Conservation (phyloP, 2,113 vertebrate species). For the Anoura caudifer region DNA sequence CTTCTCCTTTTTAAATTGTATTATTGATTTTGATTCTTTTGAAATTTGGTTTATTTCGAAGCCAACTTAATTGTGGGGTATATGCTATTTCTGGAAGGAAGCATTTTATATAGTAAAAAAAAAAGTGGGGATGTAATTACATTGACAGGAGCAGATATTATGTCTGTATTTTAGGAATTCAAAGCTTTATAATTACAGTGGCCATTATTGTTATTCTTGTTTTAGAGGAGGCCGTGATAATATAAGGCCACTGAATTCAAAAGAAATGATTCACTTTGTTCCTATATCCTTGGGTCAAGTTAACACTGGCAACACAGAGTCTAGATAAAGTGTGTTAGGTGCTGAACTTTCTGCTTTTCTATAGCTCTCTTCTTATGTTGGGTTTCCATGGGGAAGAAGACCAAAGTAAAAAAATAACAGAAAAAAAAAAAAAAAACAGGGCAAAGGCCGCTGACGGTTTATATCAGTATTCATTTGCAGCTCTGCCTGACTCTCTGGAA, state of each 20-base stretch:
- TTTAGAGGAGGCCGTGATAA: background rate
- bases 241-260: background rate
- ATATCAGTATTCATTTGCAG: background rate
- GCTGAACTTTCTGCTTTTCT: background rate
- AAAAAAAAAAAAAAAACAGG: background rate
- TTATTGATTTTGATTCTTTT: conserved; percentile 49
- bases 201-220: background rate
- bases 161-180: background rate
- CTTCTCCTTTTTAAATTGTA: conserved; percentile 44
- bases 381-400: background rate
- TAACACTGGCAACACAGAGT: background rate
- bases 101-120: conserved; percentile 8
- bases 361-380: background rate
- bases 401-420: background rate
- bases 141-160: background rate
- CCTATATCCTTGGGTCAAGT: background rate
- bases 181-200: background rate
- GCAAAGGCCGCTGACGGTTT: background rate
- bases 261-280: background rate
- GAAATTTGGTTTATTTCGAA: conserved; percentile 53
- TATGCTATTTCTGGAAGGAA: conserved; percentile 21
- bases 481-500: background rate
- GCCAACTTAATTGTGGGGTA: background rate
- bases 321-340: background rate
- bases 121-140: background rate